Conservation (phyloP, 2,888 invertebrate genomes). For the Tetrapedia diversipes region DNA sequence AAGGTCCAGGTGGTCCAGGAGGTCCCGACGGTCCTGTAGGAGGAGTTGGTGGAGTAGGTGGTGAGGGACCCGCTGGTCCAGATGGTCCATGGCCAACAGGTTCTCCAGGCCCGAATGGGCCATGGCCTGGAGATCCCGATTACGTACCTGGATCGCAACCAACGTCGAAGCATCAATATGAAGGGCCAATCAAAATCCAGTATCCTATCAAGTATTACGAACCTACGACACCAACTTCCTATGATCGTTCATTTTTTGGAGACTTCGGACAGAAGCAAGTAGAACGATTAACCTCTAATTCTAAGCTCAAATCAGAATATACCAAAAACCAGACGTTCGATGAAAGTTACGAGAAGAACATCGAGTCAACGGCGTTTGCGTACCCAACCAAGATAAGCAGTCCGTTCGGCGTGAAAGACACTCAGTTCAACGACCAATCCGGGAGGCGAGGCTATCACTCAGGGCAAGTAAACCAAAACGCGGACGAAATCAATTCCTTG, state of each 20-base stretch:
- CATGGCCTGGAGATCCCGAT: conserved; percentile 81
- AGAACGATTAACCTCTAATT: conserved; percentile 22
- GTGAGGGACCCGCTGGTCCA: conserved; percentile 50
- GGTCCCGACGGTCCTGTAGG: conserved; percentile 23
- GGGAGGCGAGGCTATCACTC: neutral
- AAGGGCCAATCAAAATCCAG: conserved; percentile 48
- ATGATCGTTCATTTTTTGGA: neutral
- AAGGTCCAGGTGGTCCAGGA: conserved; percentile 10
- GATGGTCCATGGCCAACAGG: conserved; percentile 76
- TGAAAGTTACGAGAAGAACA: conserved; percentile 16
- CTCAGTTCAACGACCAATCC: neutral
- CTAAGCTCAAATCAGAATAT: conserved; percentile 25
- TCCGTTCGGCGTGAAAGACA: conserved; percentile 26
- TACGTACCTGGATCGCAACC: conserved; percentile 63
- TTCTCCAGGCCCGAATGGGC: conserved; percentile 77
- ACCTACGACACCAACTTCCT: conserved; percentile 20
- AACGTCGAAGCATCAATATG: conserved; percentile 28
- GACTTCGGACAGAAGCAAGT: conserved; percentile 24
- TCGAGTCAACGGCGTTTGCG: conserved; percentile 8
- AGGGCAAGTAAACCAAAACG: conserved; percentile 35
- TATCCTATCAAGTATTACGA: conserved; percentile 31
- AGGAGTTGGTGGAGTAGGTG: conserved; percentile 67
- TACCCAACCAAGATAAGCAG: conserved; percentile 41
- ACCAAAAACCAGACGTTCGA: neutral
- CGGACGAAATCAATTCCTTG: conserved; percentile 58